Evolutionary conservation across 2,113 vertebrate species (phyloP).

Genomic region (Brienomyrus longianalis): DNA sequence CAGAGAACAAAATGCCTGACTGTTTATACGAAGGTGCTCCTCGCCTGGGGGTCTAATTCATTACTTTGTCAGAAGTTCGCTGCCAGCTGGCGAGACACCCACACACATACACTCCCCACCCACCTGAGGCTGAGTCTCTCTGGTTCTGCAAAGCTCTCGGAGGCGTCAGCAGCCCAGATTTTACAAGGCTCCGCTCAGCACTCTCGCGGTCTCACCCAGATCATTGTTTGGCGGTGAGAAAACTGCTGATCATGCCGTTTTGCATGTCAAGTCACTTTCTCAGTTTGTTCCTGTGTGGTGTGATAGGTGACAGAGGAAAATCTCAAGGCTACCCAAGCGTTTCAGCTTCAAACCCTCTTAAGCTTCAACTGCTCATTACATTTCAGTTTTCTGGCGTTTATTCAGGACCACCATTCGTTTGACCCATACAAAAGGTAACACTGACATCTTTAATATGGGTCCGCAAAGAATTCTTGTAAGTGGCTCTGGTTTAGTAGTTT

Average conservation of each 20-base stretch:
- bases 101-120: neutral
- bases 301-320: neutral
- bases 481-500: neutral
- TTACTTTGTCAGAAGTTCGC: neutral
- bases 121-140: slow-evolving; percentile 1
- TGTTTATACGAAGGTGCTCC: slow-evolving; percentile 16
- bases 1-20: slow-evolving; percentile 12
- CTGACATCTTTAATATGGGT: neutral
- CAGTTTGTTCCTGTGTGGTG: neutral
- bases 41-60: slow-evolving; percentile 1
- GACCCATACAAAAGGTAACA: neutral
- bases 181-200: neutral
- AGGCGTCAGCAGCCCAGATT: neutral
- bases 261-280: neutral
- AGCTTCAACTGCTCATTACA: neutral
- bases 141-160: neutral
- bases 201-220: neutral
- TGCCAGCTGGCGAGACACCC: slow-evolving; percentile 9
- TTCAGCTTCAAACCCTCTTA: neutral
- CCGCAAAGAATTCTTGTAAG: neutral
- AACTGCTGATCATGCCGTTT: neutral
- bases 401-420: neutral
- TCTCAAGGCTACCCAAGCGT: neutral
- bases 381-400: neutral
- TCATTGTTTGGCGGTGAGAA: neutral